These are phyloP conservation scores for silkworm (Bombyx mori) DNA, from an alignment of 1,140 invertebrate species.

Conservation along the genomic window ASM3026992v2 NC_085111.1:13125001-13125500, in stretches of 20 bases:
- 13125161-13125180: not conserved
- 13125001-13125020: slow-evolving; percentile 40
- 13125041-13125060: slow-evolving; percentile 63
- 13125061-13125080: slow-evolving; percentile 53
- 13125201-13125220: not conserved
- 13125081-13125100: slow-evolving; percentile 32
- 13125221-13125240: not conserved
- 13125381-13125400: too few species aligned
- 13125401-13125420: not conserved
- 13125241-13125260: not conserved
- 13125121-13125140: not conserved
- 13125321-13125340: too few species aligned
- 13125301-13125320: too few species aligned
- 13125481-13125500: slow-evolving; percentile 61
- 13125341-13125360: too few species aligned
- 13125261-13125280: too few species aligned
- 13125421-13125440: not conserved
- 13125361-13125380: too few species aligned
- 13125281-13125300: too few species aligned
- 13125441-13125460: slow-evolving; percentile 14
- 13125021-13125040: slow-evolving; percentile 55
- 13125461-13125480: slow-evolving; percentile 30
- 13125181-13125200: not conserved
- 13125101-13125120: not conserved
- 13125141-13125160: not conserved